Evolutionary conservation across 2,797 vertebrate species (phyloP).

Genomic region (Eurystomus glaucurus): DNA sequence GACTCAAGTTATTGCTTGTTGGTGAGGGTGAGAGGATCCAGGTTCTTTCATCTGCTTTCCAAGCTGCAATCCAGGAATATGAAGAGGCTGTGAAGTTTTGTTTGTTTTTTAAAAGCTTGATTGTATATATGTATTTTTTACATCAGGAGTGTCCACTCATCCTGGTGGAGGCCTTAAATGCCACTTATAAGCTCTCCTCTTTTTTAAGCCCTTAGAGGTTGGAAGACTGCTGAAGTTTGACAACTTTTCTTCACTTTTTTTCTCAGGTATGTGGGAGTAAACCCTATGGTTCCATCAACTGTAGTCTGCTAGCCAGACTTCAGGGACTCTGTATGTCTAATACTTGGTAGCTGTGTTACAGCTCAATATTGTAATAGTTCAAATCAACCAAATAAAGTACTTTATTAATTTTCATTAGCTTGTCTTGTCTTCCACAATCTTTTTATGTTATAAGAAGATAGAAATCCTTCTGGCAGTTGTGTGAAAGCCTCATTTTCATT

Average conservation of each 20-base stretch:
- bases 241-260: conserved; percentile 31
- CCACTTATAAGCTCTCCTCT: background rate
- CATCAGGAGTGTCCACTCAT: background rate
- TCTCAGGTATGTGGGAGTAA: conserved; percentile 58
- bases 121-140: conserved; percentile 56
- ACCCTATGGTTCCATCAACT: background rate
- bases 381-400: conserved; percentile 68
- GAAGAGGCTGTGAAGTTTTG: conserved; percentile 15
- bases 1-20: background rate
- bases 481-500: background rate
- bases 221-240: background rate
- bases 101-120: background rate
- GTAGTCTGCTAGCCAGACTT: conserved; percentile 54
- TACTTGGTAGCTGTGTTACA: conserved; percentile 58
- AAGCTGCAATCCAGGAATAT: background rate
- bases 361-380: conserved; percentile 40
- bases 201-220: background rate
- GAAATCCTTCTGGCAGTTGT: background rate
- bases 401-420: conserved; percentile 51
- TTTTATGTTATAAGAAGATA: background rate
- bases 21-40: background rate
- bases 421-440: background rate
- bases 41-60: background rate
- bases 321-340: conserved; percentile 2
- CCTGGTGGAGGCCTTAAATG: conserved; percentile 38